phyloP scores from a whole-genome alignment of 1,140 invertebrate genomes.

The Calliopsis andreniformis region DNA sequence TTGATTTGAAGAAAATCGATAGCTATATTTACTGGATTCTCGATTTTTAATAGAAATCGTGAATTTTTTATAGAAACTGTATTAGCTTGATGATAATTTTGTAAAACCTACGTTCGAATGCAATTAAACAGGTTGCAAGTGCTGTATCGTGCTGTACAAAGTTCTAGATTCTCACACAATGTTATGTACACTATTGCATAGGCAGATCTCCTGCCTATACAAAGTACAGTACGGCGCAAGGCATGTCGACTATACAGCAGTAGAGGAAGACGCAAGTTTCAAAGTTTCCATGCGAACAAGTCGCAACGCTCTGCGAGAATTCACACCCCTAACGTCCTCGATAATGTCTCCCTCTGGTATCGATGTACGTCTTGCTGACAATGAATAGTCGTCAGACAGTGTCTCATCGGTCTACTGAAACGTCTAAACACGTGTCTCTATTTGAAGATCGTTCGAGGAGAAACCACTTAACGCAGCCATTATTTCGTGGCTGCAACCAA shows the following conservation, averaged over 20 bases:
- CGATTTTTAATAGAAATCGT: too few species aligned
- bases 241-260: background rate
- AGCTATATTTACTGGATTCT: too few species aligned
- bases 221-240: slow-evolving; percentile 18
- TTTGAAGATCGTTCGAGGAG: background rate
- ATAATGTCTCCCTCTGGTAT: slow-evolving; percentile 27
- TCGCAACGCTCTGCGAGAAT: slow-evolving; percentile 18
- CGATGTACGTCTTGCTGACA: slow-evolving; percentile 25
- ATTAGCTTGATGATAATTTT: too few species aligned
- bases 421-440: background rate
- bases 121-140: background rate
- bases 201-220: background rate
- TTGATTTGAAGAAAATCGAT: background rate
- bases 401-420: background rate
- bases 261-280: slow-evolving; percentile 5
- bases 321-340: background rate
- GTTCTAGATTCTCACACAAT: background rate
- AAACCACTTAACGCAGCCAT: background rate
- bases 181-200: background rate
- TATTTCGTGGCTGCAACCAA: background rate
- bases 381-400: slow-evolving; percentile 5
- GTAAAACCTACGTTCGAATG: background rate
- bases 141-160: too few species aligned
- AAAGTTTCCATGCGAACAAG: slow-evolving; percentile 40
- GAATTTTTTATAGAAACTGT: too few species aligned